phyloP scores from a whole-genome alignment of 2,797 vertebrate genomes.

The Ibycter americanus region DNA sequence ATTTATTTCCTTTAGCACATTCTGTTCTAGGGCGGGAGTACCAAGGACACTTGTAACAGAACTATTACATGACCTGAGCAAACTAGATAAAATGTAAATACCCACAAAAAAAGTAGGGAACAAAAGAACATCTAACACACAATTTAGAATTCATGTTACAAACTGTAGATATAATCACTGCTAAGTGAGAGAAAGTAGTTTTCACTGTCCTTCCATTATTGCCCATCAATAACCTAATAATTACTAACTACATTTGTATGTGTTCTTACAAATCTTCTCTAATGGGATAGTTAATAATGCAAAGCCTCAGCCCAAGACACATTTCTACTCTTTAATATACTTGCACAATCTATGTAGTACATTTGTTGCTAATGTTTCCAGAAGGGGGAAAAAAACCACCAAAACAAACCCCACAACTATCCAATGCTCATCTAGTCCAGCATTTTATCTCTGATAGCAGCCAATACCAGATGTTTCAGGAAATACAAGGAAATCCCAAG shows the following conservation, averaged over 20 bases:
- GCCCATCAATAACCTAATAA: neutral
- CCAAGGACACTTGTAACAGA: neutral
- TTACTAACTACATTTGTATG: neutral
- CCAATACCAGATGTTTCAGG: neutral
- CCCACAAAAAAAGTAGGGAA: rapidly evolving
- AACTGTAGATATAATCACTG: neutral
- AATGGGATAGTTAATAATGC: neutral
- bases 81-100: neutral
- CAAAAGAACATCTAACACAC: neutral
- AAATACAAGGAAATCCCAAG: neutral
- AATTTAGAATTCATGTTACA: neutral
- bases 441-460: neutral
- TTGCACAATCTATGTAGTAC: neutral
- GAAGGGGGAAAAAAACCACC: rapidly evolving
- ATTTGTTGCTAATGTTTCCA: neutral
- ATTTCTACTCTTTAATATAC: neutral
- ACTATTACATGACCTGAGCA: neutral
- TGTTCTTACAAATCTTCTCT: neutral
- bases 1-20: neutral
- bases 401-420: neutral
- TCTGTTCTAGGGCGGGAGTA: neutral
- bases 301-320: neutral
- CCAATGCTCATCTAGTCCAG: neutral
- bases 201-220: neutral
- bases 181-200: neutral